Evolutionary conservation across 2,113 vertebrate species (phyloP), one percentile per base, ranked within the genome.

Genomic region (Anolis carolinensis): DNA sequence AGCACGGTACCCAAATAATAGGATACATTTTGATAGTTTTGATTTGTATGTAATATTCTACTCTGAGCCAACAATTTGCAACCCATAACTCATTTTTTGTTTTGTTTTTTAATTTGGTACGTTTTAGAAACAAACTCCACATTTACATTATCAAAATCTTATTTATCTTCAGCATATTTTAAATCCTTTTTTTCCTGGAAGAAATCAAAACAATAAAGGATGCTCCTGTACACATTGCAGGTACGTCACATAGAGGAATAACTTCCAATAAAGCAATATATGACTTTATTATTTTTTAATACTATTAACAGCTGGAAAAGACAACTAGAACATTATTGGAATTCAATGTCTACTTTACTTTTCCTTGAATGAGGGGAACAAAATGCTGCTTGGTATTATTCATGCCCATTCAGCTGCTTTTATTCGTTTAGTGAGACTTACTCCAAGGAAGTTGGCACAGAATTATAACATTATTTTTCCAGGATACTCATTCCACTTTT

Each of bases 401-500:
- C 39, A 73, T 65, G 34, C 14, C 34, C 55, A 59, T 10, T 78
- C 32, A 30, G 32, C 36, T 7, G 18, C 7, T 36, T 16, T 3
- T 21, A 27, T 32, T 48, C 20, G 72, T 44, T 73, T 23, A 32
- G 48, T 86, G 65, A 52, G 13, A 80, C 20, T 86, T 79, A 44
- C 67, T 71, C 27, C 23, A 59, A 59, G 32, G 27, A 72, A 52
- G 44, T 36, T 52, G 5, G 23, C 18, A 36, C 5, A 62, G 32
- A 14, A 72, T 23, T 74, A 71, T 7, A 74, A 74, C 34, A 7
- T 96, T 96, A 96, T 95, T 94, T 93, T 94, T 93, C 94, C 94
- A 92, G 92, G 90, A 84, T 93, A 94, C 93, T 95, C 93, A 21
- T 93, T 95, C 90, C 32, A 93, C 96, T 96, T 95, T 96, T 95